Conservation (phyloP, 2,888 invertebrate genomes). For the Cepaea hortensis region DNA sequence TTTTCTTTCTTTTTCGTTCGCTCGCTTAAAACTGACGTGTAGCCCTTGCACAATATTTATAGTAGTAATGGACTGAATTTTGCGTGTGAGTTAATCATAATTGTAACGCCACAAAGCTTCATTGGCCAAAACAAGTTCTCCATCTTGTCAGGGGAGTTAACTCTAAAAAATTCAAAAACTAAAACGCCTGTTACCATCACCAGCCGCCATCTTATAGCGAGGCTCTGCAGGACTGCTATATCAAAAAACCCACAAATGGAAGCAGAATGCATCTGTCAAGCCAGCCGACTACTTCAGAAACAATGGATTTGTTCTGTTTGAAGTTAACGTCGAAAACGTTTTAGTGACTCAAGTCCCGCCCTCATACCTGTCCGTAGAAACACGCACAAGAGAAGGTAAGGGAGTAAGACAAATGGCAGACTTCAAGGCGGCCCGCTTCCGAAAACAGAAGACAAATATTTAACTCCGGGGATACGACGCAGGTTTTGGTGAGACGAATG, state of each 20-base stretch:
- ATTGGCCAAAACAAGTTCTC: no score
- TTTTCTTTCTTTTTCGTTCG: no score
- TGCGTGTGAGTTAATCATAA: no score
- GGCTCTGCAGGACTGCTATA: no score
- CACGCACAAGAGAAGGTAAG: not conserved
- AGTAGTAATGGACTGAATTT: no score
- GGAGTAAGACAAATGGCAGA: conserved; percentile 30
- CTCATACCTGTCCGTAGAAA: not conserved
- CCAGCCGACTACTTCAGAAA: not conserved
- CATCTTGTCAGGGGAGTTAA: no score
- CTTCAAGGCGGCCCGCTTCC: conserved; percentile 31
- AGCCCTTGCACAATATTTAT: no score
- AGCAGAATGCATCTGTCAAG: not conserved
- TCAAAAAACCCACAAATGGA: not conserved
- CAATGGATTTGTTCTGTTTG: conserved; percentile 6
- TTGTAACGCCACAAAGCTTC: no score
- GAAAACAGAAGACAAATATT: conserved; percentile 35
- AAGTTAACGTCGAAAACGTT: conserved; percentile 6
- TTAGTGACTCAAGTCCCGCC: conserved; percentile 15
- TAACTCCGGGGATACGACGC: conserved; percentile 7
- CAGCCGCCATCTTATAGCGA: no score
- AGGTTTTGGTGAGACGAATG: conserved; percentile 28
- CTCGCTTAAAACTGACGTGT: no score
- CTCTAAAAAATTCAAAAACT: no score
- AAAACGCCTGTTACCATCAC: no score